These are phyloP conservation scores for Motacilla tschutschensis DNA, from an alignment of 2,113 vertebrate species.

Conservation along the genomic window DNA sequence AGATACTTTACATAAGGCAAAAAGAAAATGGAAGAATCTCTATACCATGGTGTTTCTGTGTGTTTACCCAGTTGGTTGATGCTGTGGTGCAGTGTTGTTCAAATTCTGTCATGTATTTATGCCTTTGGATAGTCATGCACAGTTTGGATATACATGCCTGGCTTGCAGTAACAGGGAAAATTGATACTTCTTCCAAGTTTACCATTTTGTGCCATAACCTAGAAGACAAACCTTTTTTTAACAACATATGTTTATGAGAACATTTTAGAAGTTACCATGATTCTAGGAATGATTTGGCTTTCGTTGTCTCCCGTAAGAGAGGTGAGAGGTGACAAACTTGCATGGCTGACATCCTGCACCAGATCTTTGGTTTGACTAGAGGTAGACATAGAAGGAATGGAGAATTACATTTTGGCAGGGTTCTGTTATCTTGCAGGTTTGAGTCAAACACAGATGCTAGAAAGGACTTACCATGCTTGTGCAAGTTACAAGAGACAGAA, in stretches of 20 bases:
- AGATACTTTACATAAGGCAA: neutral
- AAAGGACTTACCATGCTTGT: neutral
- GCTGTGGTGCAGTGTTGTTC: neutral
- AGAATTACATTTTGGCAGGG: neutral
- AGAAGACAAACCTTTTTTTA: neutral
- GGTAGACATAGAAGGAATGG: neutral
- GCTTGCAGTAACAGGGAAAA: neutral
- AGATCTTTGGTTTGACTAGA: neutral
- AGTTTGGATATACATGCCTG: neutral
- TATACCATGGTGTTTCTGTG: neutral
- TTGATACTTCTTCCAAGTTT: neutral
- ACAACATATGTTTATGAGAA: neutral
- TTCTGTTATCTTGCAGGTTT: neutral
- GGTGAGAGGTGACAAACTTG: neutral
- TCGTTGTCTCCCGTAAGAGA: neutral
- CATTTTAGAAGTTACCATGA: neutral
- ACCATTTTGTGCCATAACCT: conserved; percentile 1
- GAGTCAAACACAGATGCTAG: neutral
- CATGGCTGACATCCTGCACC: neutral
- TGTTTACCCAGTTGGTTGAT: neutral
- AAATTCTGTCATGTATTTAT: neutral
- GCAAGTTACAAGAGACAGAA: neutral
- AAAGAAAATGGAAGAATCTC: neutral
- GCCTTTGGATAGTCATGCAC: neutral
- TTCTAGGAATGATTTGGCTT: neutral